Base-by-base conservation (phyloP, 2,113 vertebrate genomes). In the Mormyrus lacerda region DNA sequence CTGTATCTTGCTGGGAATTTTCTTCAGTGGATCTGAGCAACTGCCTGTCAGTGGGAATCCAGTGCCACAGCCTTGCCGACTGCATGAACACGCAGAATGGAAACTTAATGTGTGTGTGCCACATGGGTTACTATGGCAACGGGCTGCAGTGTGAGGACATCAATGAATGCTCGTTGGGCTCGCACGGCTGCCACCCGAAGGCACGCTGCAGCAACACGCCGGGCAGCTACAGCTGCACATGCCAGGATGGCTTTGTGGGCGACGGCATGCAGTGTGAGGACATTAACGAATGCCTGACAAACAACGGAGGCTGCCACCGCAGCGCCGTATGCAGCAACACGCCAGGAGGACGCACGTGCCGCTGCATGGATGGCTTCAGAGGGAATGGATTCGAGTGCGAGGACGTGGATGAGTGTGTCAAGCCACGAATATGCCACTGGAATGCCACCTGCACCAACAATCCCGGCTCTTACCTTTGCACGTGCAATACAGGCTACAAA, bases 361-460 rank as follows among this genome's bases (percentile, higher is more conserved):
- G 51, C n/a, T 97, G 96, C 89, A 92, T 73, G 90, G n/a, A 0
- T 0, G 96, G 96, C 21, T 97, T 96, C 50, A 88, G 0, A 0
- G 96, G 96, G 27, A 91, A 95, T 8, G 96, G 95, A 8, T 93
- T 95, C 45, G 83, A 92, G n/a, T 97, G 96, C 73, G 44, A 27
- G 0, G 96, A 97, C 89, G 39, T 92, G 35, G 90, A 97, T 2
- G 96, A 97, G 91, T 97, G 96, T 42, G 8, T 58, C 1, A 89
- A 1, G 8, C 47, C 45, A 4, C 58, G 85, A 15, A 94, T 91
- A 87, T 97, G 96, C 91, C 96, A 97, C 84, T 97, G 96, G 96
- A 95, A 96, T 2, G 96, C 96, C 45, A 95, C 95, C n/a, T 97
- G 96, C 85, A 94, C 89, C 83, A 97, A 97, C 92, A 96, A 91